Percentiles rank a stretch among this genome's conserved stretches.
Evolutionary conservation across 1,140 invertebrate genomes (phyloP).

Genomic region (Macrostomum lignano): DNA sequence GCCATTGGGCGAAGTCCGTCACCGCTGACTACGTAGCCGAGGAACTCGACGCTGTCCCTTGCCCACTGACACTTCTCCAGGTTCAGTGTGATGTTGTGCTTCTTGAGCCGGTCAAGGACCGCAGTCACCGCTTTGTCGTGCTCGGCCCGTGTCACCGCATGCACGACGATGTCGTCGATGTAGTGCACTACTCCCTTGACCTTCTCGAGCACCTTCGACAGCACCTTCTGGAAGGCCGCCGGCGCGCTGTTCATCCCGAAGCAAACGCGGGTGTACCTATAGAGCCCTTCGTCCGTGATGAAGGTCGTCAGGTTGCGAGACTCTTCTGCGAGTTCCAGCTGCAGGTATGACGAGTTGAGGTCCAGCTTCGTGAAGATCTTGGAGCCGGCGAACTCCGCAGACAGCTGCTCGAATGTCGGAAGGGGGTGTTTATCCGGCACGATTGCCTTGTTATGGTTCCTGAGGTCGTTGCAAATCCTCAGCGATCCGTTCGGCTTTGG

Average conservation of each 20-base stretch:
- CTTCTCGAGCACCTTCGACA: slow-evolving; percentile 6
- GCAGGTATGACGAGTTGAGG: too few species aligned
- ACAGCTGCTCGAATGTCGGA: too few species aligned
- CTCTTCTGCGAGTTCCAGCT: too few species aligned
- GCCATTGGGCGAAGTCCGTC: slow-evolving; percentile 8
- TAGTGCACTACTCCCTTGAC: slow-evolving; percentile 1
- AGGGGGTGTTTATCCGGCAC: too few species aligned
- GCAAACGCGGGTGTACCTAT: too few species aligned
- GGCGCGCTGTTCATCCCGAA: background rate
- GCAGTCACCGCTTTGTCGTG: slow-evolving; percentile 10
- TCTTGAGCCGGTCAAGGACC: slow-evolving; percentile 9
- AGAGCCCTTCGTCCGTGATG: too few species aligned
- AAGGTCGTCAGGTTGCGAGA: too few species aligned
- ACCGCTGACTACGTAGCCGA: slow-evolving; percentile 9
- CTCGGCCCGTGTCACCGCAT: slow-evolving; percentile 8
- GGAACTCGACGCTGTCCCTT: slow-evolving; percentile 9
- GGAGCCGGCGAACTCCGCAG: too few species aligned
- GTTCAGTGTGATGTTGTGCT: slow-evolving; percentile 11
- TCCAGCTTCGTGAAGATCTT: too few species aligned
- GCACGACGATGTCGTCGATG: slow-evolving; percentile 11
- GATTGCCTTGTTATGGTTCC: too few species aligned
- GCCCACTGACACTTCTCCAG: slow-evolving; percentile 10
- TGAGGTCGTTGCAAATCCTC: too few species aligned
- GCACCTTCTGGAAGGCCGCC: slow-evolving; percentile 3
- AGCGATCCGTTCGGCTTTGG: too few species aligned